Evolutionary conservation across 2,888 invertebrate species (phyloP).

Genomic region (Gordius sp.): DNA sequence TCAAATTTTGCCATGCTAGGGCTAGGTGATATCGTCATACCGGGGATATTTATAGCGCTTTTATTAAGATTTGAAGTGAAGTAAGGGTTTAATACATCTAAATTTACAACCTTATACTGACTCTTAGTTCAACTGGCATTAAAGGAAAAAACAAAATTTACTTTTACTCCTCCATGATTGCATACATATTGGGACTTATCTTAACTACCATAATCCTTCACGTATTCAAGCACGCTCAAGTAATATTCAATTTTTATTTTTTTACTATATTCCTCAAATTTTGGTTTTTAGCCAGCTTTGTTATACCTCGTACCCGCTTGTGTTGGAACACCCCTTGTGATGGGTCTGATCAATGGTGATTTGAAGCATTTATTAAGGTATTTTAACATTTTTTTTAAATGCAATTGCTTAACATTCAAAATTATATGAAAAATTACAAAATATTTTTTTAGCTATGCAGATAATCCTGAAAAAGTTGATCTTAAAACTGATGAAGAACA

Average conservation of each 20-base stretch:
- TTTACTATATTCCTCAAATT: not conserved
- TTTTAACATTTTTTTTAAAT: no score
- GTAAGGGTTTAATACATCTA: not conserved
- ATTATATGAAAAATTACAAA: no score
- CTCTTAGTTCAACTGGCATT: not conserved
- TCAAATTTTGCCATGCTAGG: slow-evolving; percentile 93
- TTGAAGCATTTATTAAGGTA: slow-evolving; percentile 63
- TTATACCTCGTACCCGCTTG: slow-evolving; percentile 89
- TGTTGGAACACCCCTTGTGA: slow-evolving; percentile 55
- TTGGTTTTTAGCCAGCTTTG: slow-evolving; percentile 53
- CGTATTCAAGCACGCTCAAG: slow-evolving; percentile 66
- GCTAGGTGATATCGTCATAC: slow-evolving; percentile 91
- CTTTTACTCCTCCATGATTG: slow-evolving; percentile 63
- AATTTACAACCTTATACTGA: not conserved
- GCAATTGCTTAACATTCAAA: no score
- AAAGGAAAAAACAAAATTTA: slow-evolving; percentile 25
- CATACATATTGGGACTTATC: slow-evolving; percentile 70
- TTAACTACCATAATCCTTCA: slow-evolving; percentile 92
- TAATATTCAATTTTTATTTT: slow-evolving; percentile 20
- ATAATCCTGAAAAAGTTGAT: no score
- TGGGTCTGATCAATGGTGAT: slow-evolving; percentile 67
- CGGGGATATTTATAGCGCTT: slow-evolving; percentile 91
- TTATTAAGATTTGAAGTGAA: slow-evolving; percentile 60
- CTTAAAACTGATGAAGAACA: no score
- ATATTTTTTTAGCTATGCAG: no score